Base-by-base conservation (phyloP, 1,140 invertebrate genomes). In the Callitettix versicolor region DNA sequence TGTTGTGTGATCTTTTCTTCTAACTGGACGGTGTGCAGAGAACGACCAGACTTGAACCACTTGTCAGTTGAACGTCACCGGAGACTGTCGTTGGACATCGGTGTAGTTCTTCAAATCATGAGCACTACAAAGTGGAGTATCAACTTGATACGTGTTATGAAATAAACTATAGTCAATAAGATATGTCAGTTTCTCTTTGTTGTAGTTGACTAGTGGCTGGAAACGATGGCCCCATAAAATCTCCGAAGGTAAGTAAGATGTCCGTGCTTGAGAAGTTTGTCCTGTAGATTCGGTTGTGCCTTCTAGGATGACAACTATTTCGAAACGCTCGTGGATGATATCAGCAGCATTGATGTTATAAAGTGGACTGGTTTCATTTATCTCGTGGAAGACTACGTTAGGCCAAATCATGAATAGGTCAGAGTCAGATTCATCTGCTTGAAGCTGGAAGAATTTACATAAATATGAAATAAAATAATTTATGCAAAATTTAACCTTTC, bases 151-250 rank as follows among this genome's bases (percentile, higher is more conserved):
- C 2, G 92, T 95, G 61, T 85, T 57, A 66, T 98, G 90, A 72
- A 98, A 98, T 58, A 90, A 79, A 11, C 83, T 87, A 68, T 96
- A 98, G 71, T 98, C 92, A 20, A 98, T 91, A 63, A 91, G 82
- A 69, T 96, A 98, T 26, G 88, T 86, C 57, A 94, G 86, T 46
- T 88, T 80, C 54, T 93, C 88, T 66, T 93, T 92, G 59, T 90
- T 91, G 70, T 95, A 98, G 40, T 80, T 79, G 33, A 98, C 89
- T 61, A 98, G 75, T 1, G 85, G 82, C 60, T 88, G 83, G 67
- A 95, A 97, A 47, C 90, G 78, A 67, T 95, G 89, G 2, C 93
- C 94, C 93, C 95, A 98, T 18, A 95, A 73, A 44, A 98, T 86
- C 71, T 98, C 95, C 33, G 81, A 84, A 0, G 92, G 87, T 34